Conservation (phyloP, 2,113 vertebrate species). For the Aegypius monachus region DNA sequence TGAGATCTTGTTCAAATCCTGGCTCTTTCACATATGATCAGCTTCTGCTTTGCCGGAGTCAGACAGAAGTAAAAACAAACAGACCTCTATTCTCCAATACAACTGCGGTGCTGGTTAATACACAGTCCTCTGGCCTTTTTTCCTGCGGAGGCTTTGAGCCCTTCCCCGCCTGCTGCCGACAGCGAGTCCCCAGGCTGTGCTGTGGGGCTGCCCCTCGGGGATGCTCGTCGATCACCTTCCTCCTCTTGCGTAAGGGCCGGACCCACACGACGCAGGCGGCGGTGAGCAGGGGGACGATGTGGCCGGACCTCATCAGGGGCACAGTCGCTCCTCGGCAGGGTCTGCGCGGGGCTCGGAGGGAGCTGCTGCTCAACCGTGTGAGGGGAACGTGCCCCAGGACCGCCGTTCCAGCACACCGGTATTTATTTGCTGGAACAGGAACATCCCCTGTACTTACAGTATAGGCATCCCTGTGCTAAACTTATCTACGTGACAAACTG, state of each 20-base stretch:
- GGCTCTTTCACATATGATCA: background rate
- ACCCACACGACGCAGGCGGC: background rate
- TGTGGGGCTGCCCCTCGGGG: background rate
- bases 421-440: background rate
- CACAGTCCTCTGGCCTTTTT: background rate
- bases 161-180: background rate
- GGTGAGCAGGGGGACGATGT: background rate
- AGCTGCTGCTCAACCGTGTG: background rate
- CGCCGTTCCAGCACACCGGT: background rate
- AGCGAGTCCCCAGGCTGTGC: background rate
- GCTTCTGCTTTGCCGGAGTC: slow-evolving; percentile 38
- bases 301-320: background rate
- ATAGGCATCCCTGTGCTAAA: background rate
- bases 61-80: background rate
- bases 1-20: slow-evolving; percentile 15
- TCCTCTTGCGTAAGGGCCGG: background rate
- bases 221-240: background rate
- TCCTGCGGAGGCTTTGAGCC: background rate
- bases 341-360: background rate
- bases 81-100: background rate
- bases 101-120: background rate
- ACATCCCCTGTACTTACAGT: no score
- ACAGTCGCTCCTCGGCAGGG: background rate
- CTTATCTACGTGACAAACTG: background rate
- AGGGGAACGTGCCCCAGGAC: background rate